Evolutionary conservation across 2,888 invertebrate genomes (phyloP).

Genomic region (Microctonus hyperodae): DNA sequence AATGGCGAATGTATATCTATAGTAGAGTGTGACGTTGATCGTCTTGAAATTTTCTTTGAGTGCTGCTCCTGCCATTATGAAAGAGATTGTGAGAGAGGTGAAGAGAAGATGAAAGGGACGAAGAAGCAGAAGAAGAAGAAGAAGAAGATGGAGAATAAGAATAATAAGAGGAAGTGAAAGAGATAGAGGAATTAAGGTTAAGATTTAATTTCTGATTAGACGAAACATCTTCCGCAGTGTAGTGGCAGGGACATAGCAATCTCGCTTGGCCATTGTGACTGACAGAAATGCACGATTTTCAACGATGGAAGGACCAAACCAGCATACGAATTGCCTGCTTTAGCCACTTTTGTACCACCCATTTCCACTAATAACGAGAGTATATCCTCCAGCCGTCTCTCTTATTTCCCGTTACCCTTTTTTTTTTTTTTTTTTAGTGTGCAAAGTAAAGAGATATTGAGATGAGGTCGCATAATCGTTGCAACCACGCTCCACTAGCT

Average conservation of each 20-base stretch:
- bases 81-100: not conserved
- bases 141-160: too few relatives aligned
- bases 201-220: conserved; percentile 63
- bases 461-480: conserved; percentile 4
- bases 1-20: not conserved
- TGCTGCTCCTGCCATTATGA: not conserved
- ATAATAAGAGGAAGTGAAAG: not conserved
- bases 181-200: conserved; percentile 54
- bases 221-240: conserved; percentile 44
- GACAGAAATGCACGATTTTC: conserved; percentile 59
- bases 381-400: not conserved
- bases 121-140: too few relatives aligned
- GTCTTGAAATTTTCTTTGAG: conserved; percentile 16
- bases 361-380: conserved; percentile 51
- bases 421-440: not conserved
- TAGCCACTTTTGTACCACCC: conserved; percentile 49
- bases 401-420: not conserved
- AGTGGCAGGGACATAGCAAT: conserved; percentile 48
- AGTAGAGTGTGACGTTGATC: conserved; percentile 16
- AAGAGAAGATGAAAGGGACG: not conserved
- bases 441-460: not conserved
- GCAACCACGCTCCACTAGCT: conserved; percentile 10
- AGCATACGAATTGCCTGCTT: conserved; percentile 61
- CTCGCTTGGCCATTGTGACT: conserved; percentile 59
- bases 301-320: conserved; percentile 59